A percentile compares a stretch with the other conserved stretches of the same genome.
Conservation (phyloP, 2,888 invertebrate genomes). For the Gortyna flavago region DNA sequence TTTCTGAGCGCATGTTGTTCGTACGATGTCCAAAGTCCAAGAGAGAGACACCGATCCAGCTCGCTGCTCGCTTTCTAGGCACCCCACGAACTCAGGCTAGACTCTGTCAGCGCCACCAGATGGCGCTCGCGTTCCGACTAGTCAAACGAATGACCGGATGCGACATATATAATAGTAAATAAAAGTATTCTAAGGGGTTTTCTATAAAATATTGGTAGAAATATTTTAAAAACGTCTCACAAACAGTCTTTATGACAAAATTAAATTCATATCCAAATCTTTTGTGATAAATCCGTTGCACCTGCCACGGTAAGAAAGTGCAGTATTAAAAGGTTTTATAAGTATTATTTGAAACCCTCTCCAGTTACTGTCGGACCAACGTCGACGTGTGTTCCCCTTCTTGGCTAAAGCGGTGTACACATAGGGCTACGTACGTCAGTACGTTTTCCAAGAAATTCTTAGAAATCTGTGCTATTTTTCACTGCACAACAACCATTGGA, state of each 20-base stretch:
- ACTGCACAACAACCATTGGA: no score
- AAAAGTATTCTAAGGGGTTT: background rate
- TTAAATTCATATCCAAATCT: conserved; percentile 54
- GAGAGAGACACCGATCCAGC: no score
- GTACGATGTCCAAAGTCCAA: no score
- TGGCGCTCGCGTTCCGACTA: no score
- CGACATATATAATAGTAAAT: no score
- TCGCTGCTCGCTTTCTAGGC: no score
- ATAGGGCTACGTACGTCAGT: conserved; percentile 20
- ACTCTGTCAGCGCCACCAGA: no score
- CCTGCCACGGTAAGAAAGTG: conserved; percentile 63
- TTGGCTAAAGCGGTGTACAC: conserved; percentile 53
- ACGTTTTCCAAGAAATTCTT: conserved; percentile 23
- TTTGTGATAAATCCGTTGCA: conserved; percentile 64
- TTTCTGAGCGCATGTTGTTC: no score
- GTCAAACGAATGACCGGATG: no score
- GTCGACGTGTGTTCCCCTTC: conserved; percentile 50
- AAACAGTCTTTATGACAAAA: conserved; percentile 2
- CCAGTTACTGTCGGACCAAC: conserved; percentile 57
- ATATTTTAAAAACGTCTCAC: conserved; percentile 8
- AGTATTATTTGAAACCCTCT: conserved; percentile 70
- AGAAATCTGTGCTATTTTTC: background rate
- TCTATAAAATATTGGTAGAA: background rate
- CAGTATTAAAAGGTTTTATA: conserved; percentile 70
- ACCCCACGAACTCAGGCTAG: no score